Conservation (phyloP, 1,140 invertebrate species). For the Euwallacea similis region DNA sequence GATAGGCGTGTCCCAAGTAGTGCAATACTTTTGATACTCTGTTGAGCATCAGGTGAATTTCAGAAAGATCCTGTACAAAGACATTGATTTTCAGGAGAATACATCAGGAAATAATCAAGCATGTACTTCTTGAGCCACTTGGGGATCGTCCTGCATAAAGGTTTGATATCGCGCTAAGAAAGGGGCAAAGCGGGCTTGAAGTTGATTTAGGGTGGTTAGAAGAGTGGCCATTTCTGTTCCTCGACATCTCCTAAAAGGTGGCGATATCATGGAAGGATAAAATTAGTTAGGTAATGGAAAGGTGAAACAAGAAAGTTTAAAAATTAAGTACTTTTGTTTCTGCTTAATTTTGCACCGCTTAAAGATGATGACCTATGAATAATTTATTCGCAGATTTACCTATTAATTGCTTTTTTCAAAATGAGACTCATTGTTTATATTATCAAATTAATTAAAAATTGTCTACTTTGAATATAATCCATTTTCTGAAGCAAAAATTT, state of each 20-base stretch:
- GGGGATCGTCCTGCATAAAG: slow-evolving; percentile 63
- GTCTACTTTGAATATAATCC: neutral
- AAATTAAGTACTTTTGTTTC: neutral
- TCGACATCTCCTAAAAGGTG: slow-evolving; percentile 12
- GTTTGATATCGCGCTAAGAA: slow-evolving; percentile 64
- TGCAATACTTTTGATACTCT: slow-evolving; percentile 79
- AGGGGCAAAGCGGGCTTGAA: slow-evolving; percentile 65
- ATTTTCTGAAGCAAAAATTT: neutral
- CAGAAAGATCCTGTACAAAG: slow-evolving; percentile 53
- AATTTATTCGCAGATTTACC: too few species aligned
- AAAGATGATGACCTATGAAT: too few species aligned
- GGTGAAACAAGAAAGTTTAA: neutral
- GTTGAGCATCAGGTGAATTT: slow-evolving; percentile 67
- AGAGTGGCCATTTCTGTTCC: slow-evolving; percentile 64
- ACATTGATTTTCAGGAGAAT: neutral
- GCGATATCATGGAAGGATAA: too few species aligned
- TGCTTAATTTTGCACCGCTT: neutral
- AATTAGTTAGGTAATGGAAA: neutral
- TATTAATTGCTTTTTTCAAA: too few species aligned
- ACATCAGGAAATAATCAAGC: slow-evolving; percentile 11
- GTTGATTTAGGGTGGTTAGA: slow-evolving; percentile 60
- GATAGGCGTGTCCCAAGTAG: slow-evolving; percentile 82
- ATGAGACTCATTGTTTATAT: too few species aligned
- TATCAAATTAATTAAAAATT: neutral
- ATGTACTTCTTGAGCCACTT: slow-evolving; percentile 57